Conservation (phyloP, 37 sponge, comb jelly and placozoan species). For the Petrosia ficiformis region DNA sequence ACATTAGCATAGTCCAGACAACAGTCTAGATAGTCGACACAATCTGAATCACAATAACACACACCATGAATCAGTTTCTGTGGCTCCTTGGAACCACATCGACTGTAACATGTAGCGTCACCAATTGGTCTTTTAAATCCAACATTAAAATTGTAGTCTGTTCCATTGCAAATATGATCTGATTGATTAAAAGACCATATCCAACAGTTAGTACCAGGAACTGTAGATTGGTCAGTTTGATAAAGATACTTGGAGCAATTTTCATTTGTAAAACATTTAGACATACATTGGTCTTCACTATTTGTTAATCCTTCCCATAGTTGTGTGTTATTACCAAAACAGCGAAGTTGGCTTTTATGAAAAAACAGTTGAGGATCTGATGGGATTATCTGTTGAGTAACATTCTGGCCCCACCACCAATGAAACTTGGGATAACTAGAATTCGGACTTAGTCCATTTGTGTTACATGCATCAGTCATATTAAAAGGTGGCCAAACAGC, state of each 20-base stretch:
- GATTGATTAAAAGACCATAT: constrained; percentile 30
- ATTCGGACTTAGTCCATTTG: not conserved
- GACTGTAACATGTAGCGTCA: constrained; percentile 14
- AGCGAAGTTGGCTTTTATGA: constrained; percentile 3
- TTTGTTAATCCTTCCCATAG: constrained; percentile 9
- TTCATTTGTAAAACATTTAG: constrained; percentile 1
- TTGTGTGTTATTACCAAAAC: not conserved
- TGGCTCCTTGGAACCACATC: constrained; percentile 17
- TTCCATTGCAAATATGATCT: constrained; percentile 3
- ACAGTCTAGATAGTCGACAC: constrained; percentile 27
- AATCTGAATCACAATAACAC: constrained; percentile 39
- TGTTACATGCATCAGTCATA: constrained; percentile 21
- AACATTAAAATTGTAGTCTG: constrained; percentile 1
- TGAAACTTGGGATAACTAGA: constrained; percentile 42
- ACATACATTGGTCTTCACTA: constrained; percentile 8
- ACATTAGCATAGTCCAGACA: constrained; percentile 48
- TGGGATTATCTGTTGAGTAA: constrained; percentile 20
- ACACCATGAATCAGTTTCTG: not conserved
- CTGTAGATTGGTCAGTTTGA: not conserved
- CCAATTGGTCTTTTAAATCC: constrained; percentile 31
- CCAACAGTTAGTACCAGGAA: constrained; percentile 16
- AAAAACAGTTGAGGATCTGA: constrained; percentile 21
- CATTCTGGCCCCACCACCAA: constrained; percentile 50
- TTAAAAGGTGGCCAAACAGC: constrained; percentile 35
- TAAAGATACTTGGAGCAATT: constrained; percentile 37